phyloP scores from a whole-genome alignment of 2,888 invertebrate genomes.

The Tanypteryx hageni region DNA sequence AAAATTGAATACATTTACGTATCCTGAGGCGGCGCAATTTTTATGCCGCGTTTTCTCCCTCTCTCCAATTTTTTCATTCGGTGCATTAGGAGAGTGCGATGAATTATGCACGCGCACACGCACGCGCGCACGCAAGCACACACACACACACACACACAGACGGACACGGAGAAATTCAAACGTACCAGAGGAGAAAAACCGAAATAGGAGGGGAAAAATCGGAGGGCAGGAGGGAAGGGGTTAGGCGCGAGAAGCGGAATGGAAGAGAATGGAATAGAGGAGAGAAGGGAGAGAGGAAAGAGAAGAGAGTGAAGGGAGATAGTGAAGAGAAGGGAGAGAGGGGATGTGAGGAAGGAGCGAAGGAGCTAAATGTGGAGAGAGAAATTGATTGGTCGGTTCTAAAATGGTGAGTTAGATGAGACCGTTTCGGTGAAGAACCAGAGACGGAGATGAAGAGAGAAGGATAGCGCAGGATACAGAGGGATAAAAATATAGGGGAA shows the following conservation, averaged over 20 bases:
- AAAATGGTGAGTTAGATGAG: too few relatives aligned
- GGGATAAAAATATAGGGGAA: neutral
- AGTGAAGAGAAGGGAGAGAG: too few relatives aligned
- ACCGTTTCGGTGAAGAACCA: too few relatives aligned
- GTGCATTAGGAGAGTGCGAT: slow-evolving; percentile 61
- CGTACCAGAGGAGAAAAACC: neutral
- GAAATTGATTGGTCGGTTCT: too few relatives aligned
- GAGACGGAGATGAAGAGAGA: neutral
- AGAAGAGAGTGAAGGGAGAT: too few relatives aligned
- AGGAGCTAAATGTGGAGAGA: too few relatives aligned
- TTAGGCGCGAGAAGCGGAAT: neutral
- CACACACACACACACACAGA: neutral
- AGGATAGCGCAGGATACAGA: neutral
- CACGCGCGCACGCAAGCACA: neutral
- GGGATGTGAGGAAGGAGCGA: too few relatives aligned
- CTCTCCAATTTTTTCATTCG: slow-evolving; percentile 52
- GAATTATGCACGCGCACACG: slow-evolving; percentile 53
- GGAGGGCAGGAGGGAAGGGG: neutral
- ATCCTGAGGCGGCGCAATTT: slow-evolving; percentile 61
- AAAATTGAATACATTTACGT: slow-evolving; percentile 64
- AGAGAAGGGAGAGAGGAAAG: too few relatives aligned
- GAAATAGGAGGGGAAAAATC: neutral
- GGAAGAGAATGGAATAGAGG: neutral
- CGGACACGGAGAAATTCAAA: too few relatives aligned
- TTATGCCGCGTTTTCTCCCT: slow-evolving; percentile 12